Conservation (phyloP, 2,797 vertebrate species). For the Momotus momota region DNA sequence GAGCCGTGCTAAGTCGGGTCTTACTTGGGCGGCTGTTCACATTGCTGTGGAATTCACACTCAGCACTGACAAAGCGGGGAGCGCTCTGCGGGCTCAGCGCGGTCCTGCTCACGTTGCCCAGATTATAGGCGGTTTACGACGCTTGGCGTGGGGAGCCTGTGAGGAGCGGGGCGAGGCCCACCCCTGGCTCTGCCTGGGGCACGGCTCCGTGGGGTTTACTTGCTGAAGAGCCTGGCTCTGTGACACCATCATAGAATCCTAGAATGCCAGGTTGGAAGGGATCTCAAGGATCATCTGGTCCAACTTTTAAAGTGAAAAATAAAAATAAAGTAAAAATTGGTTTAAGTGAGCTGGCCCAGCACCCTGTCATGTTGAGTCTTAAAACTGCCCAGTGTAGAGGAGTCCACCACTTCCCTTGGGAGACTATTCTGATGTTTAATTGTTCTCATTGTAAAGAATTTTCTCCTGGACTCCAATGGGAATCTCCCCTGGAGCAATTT, state of each 20-base stretch:
- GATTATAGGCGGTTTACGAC: background rate
- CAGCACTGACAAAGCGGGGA: background rate
- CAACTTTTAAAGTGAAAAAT: too few species aligned
- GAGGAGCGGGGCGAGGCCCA: background rate
- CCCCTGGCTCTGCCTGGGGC: background rate
- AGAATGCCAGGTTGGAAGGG: too few species aligned
- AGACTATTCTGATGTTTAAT: too few species aligned
- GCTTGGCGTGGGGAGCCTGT: rapidly evolving
- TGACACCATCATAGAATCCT: background rate
- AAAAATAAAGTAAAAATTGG: too few species aligned
- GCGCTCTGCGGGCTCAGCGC: rapidly evolving
- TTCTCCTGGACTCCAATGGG: too few species aligned
- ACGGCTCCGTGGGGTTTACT: background rate
- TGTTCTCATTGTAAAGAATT: too few species aligned
- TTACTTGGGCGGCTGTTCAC: background rate
- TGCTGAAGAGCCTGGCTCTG: background rate
- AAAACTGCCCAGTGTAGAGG: too few species aligned
- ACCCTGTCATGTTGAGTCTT: too few species aligned
- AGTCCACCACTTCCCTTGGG: too few species aligned
- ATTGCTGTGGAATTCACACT: rapidly evolving
- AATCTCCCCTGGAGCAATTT: too few species aligned
- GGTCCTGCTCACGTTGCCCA: background rate
- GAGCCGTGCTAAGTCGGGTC: background rate
- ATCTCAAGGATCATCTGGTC: too few species aligned
- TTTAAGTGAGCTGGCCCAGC: too few species aligned